Conservation (phyloP, 1,140 invertebrate species). For the Apis mellifera region DNA sequence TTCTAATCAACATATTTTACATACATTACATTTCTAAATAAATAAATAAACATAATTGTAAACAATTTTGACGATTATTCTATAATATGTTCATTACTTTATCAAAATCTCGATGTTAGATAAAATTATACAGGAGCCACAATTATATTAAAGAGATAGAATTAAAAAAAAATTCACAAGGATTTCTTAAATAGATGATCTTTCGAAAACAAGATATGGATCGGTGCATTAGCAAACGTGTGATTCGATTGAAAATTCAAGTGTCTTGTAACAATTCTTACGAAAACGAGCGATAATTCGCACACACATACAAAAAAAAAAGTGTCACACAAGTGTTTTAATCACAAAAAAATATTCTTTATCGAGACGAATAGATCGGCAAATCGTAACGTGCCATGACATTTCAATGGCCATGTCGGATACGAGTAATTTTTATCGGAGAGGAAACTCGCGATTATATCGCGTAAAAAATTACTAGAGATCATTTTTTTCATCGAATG, state of each 20-base stretch:
- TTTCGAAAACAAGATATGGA: neutral
- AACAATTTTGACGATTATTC: neutral
- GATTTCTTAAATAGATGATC: neutral
- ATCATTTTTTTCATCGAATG: neutral
- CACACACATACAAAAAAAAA: neutral
- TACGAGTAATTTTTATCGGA: neutral
- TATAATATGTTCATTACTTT: neutral
- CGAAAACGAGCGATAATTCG: neutral
- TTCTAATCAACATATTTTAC: neutral
- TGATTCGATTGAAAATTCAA: neutral
- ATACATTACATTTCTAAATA: neutral
- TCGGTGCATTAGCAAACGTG: neutral
- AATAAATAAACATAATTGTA: no score
- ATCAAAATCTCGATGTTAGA: neutral
- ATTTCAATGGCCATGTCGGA: neutral
- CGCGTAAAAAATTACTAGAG: neutral
- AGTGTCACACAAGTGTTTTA: neutral
- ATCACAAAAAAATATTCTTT: neutral
- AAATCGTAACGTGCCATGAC: neutral
- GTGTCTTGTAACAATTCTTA: neutral
- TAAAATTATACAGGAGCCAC: constrained; percentile 3
- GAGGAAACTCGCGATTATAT: constrained; percentile 5
- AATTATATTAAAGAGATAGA: neutral
- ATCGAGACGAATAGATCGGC: neutral
- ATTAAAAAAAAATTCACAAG: constrained; percentile 8